Evolutionary conservation across 1,140 invertebrate species (phyloP), one percentile per base, ranked within the genome.

Genomic region (Cecropterus lyciades): DNA sequence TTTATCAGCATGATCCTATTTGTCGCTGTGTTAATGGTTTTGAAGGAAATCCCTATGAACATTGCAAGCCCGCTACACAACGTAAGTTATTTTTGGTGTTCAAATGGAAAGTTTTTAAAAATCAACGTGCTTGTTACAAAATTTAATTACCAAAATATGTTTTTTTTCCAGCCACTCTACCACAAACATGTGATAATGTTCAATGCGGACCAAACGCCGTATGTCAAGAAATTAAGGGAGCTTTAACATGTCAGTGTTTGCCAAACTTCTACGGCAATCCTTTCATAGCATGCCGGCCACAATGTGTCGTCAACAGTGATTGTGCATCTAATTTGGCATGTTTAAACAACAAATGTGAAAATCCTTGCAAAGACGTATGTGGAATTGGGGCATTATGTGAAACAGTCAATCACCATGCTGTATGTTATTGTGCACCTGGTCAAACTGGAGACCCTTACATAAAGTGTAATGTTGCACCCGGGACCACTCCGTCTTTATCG

Each of bases 41-140:
- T 40, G 92, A 94, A 75, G 97, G 97, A 72, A 97, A 98, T 93
- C 96, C 97, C 4, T 97, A 96, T 80, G 95, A 96, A 79, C 94
- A 96, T 75, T 97, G 96, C 75, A 92, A 94, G 43, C 84, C 92
- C 16, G 93, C 94, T 52, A 69, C 52, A 52, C 73, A 72, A 67
- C 78, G 87, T 91, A 81, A 82, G 86, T 66, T 40, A 72, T n/a
- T 43, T 55, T 59, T 60, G 0, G 16, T 60, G 65, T 33, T 43
- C 42, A 27, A 56, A 64, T 43, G 1, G 20, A 1, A 24, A 24
- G 5, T 24, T 24, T 24, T n/a, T n/a, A n/a, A n/a, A n/a, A n/a
- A n/a, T n/a, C n/a, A n/a, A n/a, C n/a, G n/a, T n/a, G n/a, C n/a
- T n/a, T n/a, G n/a, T n/a, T n/a, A n/a, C n/a, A n/a, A n/a, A n/a